Conservation (phyloP, 2,113 vertebrate genomes). For the Oxygymnocypris stewartii region DNA sequence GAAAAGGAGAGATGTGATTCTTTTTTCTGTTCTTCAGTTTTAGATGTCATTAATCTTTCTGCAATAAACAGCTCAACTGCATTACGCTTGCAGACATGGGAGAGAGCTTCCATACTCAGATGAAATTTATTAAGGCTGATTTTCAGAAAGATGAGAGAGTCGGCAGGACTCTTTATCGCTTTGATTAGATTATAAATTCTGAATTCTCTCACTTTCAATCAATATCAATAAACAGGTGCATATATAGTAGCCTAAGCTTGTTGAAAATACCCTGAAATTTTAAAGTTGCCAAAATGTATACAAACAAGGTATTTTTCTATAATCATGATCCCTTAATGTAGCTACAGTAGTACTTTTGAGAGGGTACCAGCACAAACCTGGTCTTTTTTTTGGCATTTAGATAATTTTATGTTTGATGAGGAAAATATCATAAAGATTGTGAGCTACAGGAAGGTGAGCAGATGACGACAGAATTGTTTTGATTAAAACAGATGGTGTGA, state of each 20-base stretch:
- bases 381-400: not conserved
- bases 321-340: not conserved
- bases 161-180: not conserved
- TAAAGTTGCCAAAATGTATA: not conserved
- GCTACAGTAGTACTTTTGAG: not conserved
- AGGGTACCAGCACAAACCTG: not conserved
- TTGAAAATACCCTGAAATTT: not conserved
- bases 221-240: constrained; percentile 10
- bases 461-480: not conserved
- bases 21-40: constrained; percentile 25
- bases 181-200: constrained; percentile 29
- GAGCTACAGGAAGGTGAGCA: not conserved
- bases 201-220: constrained; percentile 1
- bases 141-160: constrained; percentile 23
- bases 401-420: not conserved
- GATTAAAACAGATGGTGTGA: not conserved
- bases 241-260: not conserved
- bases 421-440: not conserved
- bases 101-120: constrained; percentile 16
- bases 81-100: not conserved
- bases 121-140: constrained; percentile 21
- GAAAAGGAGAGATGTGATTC: constrained; percentile 8
- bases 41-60: constrained; percentile 34
- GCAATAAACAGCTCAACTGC: not conserved
- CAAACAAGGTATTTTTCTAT: not conserved